Percentiles rank a stretch among this genome's conserved stretches.
Conservation (phyloP, 1,140 invertebrate genomes). For the Drosophila tani region DNA sequence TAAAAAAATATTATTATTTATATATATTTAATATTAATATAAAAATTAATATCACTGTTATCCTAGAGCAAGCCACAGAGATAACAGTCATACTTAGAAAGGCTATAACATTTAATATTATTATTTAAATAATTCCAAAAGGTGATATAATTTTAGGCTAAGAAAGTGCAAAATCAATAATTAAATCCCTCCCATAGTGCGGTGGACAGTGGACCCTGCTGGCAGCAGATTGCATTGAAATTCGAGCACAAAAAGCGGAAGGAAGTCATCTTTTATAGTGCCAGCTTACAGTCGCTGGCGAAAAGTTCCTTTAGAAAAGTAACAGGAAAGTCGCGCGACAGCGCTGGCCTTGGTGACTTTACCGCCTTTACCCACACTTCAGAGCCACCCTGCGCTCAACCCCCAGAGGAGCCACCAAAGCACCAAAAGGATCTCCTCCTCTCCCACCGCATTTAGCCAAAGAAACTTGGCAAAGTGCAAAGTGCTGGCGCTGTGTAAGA, state of each 20-base stretch:
- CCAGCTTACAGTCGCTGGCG: slow-evolving; percentile 64
- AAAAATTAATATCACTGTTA: too few species aligned
- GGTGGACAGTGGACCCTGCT: slow-evolving; percentile 25
- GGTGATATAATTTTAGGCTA: too few species aligned
- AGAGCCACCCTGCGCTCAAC: background rate
- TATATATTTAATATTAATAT: too few species aligned
- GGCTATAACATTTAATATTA: too few species aligned
- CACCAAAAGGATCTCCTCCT: background rate
- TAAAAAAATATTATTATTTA: too few species aligned
- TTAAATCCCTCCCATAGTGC: background rate
- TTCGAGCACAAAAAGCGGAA: slow-evolving; percentile 59
- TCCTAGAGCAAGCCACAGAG: too few species aligned
- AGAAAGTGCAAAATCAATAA: background rate
- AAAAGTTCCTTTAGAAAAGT: slow-evolving; percentile 57
- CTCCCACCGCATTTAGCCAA: slow-evolving; percentile 1
- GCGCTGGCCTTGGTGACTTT: slow-evolving; percentile 73
- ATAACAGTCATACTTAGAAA: too few species aligned
- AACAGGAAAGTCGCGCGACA: slow-evolving; percentile 54
- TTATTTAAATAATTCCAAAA: too few species aligned
- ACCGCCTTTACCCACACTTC: slow-evolving; percentile 13
- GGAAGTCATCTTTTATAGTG: slow-evolving; percentile 80
- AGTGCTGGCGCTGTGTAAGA: slow-evolving; percentile 59
- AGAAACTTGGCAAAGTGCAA: slow-evolving; percentile 77
- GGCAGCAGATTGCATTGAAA: slow-evolving; percentile 75
- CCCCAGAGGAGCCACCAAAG: background rate